Evolutionary conservation across 92 coral and sea anemone species (phyloP).

Genomic region (Paramuricea clavata): DNA sequence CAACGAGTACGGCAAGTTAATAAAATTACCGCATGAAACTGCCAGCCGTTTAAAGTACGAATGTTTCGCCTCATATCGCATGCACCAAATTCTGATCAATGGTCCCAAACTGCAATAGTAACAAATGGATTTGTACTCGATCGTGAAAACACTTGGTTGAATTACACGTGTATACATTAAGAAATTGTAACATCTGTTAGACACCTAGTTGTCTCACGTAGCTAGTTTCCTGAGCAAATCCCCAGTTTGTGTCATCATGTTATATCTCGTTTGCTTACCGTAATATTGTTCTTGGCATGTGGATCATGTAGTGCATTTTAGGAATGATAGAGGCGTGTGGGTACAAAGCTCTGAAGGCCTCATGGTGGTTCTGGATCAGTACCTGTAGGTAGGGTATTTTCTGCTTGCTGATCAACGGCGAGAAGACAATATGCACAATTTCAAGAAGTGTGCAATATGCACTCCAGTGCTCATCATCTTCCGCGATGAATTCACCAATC

Average conservation of each 20-base stretch:
- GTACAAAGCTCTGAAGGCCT: slow-evolving; percentile 39
- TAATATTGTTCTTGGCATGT: slow-evolving; percentile 73
- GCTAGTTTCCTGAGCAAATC: no score
- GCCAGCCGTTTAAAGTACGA: slow-evolving; percentile 72
- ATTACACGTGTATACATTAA: no score
- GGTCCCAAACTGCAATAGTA: slow-evolving; percentile 72
- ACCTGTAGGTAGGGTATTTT: slow-evolving; percentile 68
- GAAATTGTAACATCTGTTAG: no score
- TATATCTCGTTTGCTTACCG: no score
- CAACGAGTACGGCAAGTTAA: slow-evolving; percentile 55
- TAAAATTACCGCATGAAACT: slow-evolving; percentile 55
- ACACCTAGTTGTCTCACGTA: no score
- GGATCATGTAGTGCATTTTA: slow-evolving; percentile 79
- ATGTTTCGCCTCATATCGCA: slow-evolving; percentile 74
- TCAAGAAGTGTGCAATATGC: slow-evolving; percentile 55
- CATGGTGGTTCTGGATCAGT: slow-evolving; percentile 63
- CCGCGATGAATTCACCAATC: no score
- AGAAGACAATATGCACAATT: slow-evolving; percentile 58
- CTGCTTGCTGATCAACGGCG: slow-evolving; percentile 54
- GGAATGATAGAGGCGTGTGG: no score
- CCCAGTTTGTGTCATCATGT: no score
- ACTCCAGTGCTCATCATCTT: slow-evolving; percentile 71
- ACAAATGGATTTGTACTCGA: no score
- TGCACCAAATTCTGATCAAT: slow-evolving; percentile 75
- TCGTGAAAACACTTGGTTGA: no score